Conservation (phyloP, 2,797 vertebrate genomes). For the Zalophus californianus region DNA sequence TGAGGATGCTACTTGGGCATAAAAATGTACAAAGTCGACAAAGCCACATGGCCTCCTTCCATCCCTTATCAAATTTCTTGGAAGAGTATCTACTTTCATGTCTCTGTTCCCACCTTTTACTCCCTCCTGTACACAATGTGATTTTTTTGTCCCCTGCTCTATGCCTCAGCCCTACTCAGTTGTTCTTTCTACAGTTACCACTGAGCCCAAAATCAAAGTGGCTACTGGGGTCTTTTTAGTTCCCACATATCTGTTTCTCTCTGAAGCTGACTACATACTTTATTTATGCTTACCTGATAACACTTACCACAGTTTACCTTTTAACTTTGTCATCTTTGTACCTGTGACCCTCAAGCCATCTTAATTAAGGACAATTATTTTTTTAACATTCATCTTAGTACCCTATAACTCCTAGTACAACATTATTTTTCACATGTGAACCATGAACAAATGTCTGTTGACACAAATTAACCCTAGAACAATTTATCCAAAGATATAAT, state of each 20-base stretch:
- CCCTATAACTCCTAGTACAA: neutral
- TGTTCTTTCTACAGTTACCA: neutral
- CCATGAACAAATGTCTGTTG: slow-evolving; percentile 39
- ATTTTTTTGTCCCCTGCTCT: neutral
- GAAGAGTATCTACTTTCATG: neutral
- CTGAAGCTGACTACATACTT: neutral
- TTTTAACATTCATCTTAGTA: neutral
- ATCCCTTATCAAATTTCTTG: neutral
- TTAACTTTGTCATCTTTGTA: neutral
- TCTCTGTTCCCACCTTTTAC: neutral
- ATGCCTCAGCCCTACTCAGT: neutral
- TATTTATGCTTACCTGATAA: neutral
- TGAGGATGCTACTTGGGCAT: neutral
- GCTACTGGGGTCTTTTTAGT: neutral
- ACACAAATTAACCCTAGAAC: slow-evolving; percentile 25
- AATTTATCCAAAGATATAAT: slow-evolving; percentile 39
- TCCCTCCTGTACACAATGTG: neutral
- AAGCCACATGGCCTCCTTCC: too few relatives aligned
- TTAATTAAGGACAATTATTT: neutral
- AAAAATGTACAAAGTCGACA: neutral
- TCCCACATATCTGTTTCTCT: neutral
- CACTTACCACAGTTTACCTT: neutral
- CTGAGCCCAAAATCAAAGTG: neutral
- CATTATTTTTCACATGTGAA: neutral
- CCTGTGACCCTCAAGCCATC: neutral